phyloP scores from a whole-genome alignment of 2,113 vertebrate genomes.

The Phyllopteryx taeniolatus region DNA sequence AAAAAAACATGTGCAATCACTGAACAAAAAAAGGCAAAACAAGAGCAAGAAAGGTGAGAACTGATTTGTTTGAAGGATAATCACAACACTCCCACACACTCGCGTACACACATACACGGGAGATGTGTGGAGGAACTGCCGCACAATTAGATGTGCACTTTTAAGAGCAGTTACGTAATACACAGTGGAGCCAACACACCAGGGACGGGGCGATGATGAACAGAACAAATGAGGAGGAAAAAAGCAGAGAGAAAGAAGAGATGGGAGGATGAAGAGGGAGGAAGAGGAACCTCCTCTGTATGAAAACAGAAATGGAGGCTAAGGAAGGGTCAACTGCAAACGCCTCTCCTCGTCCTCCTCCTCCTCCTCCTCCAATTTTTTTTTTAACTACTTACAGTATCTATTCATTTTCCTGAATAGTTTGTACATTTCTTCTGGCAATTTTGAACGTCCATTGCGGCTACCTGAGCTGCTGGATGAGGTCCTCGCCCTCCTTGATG shows the following conservation, averaged over 20 bases:
- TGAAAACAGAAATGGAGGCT: constrained; percentile 42
- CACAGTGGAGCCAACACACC: constrained; percentile 36
- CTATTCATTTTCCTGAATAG: background rate
- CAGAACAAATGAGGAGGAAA: background rate
- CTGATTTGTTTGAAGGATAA: background rate
- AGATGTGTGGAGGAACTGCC: constrained; percentile 27
- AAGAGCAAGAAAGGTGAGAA: constrained; percentile 7
- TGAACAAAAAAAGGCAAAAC: background rate
- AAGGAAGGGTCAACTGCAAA: constrained; percentile 28
- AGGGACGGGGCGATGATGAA: constrained; percentile 14
- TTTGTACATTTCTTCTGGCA: background rate
- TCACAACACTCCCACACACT: background rate
- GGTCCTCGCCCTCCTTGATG: constrained; percentile 98
- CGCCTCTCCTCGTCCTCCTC: constrained; percentile 1
- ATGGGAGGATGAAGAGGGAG: constrained; percentile 9
- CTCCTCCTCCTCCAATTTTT: background rate
- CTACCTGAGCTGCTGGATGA: constrained; percentile 97
- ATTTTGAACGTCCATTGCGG: background rate
- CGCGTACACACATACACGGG: constrained; percentile 1
- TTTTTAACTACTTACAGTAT: background rate
- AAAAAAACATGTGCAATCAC: background rate
- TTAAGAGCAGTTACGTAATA: constrained; percentile 62
- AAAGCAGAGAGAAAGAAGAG: constrained; percentile 12
- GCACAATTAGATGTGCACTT: constrained; percentile 51
- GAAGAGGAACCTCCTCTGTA: constrained; percentile 26